phyloP scores from a whole-genome alignment of 2,797 vertebrate species.

The Gallirallus australis region DNA sequence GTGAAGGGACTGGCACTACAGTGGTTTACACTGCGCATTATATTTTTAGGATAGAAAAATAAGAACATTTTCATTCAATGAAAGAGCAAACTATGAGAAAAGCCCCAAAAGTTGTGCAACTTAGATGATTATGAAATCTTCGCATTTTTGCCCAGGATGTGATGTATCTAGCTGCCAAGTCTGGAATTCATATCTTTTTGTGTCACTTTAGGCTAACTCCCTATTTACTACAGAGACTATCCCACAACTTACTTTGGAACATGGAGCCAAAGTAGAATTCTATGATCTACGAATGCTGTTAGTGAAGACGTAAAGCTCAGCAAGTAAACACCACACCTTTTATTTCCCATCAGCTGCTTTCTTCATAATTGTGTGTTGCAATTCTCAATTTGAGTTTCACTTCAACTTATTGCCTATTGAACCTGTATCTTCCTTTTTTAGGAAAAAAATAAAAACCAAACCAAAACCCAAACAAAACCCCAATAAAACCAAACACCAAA shows the following conservation, averaged over 20 bases:
- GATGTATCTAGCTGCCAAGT: conserved; percentile 5
- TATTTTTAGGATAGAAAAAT: conserved; percentile 42
- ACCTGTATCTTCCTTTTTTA: neutral
- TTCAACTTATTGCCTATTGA: neutral
- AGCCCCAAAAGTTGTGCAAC: conserved; percentile 33
- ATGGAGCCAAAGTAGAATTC: neutral
- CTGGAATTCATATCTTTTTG: neutral
- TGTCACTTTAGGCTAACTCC: neutral
- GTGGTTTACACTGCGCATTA: neutral
- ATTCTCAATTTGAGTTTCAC: neutral
- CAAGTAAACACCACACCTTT: neutral
- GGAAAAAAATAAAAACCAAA: neutral
- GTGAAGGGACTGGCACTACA: conserved; percentile 2
- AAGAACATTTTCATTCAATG: conserved; percentile 48
- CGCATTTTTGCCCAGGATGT: conserved; percentile 14
- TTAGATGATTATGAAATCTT: conserved; percentile 50
- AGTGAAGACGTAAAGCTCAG: neutral
- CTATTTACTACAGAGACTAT: neutral
- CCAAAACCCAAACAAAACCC: neutral
- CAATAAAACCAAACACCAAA: too few relatives aligned
- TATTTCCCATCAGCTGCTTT: rapidly evolving
- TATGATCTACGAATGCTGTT: neutral
- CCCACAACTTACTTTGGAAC: neutral
- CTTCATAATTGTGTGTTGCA: neutral
- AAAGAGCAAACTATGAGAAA: conserved; percentile 25